Percentiles rank a stretch among this genome's conserved stretches.
phyloP scores from a whole-genome alignment of 2,797 vertebrate genomes.

The Sebastolobus alascanus region DNA sequence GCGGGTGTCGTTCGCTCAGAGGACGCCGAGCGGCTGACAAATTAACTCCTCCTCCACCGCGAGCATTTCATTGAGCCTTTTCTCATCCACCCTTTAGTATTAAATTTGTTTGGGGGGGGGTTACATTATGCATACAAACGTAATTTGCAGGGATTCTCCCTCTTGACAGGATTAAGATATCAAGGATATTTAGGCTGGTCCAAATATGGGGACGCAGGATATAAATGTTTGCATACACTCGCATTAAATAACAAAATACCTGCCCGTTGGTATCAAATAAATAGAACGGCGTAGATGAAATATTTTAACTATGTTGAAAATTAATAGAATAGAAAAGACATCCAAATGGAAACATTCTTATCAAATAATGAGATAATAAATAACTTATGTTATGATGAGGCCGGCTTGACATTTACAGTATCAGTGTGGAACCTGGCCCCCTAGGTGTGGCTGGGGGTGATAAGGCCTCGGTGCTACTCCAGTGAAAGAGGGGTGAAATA shows the following conservation, averaged over 20 bases:
- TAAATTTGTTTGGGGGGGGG: constrained; percentile 71
- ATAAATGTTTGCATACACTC: constrained; percentile 77
- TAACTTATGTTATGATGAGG: constrained; percentile 89
- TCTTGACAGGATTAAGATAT: constrained; percentile 82
- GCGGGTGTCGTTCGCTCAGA: constrained; percentile 74
- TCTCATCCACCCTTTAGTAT: constrained; percentile 74
- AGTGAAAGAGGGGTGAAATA: constrained; percentile 81
- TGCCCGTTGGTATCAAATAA: constrained; percentile 75
- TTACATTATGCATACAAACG: constrained; percentile 77
- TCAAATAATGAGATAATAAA: constrained; percentile 91
- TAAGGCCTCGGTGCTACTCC: constrained; percentile 78
- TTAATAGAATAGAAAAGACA: constrained; percentile 84
- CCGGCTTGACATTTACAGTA: constrained; percentile 84
- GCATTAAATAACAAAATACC: constrained; percentile 80
- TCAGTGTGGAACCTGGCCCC: constrained; percentile 78
- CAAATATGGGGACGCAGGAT: constrained; percentile 62
- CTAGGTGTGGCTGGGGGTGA: constrained; percentile 79
- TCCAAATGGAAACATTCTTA: constrained; percentile 86
- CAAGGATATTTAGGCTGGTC: constrained; percentile 63
- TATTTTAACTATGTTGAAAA: constrained; percentile 83
- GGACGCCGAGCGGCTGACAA: constrained; percentile 77
- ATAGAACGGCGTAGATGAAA: constrained; percentile 75
- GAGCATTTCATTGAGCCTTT: constrained; percentile 75
- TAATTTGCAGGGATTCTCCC: constrained; percentile 80
- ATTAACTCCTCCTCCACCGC: constrained; percentile 81